Evolutionary conservation across 30 jellyfish, hydroid and myxozoan genomes (phyloP).

Genomic region (Cassiopea andromeda): DNA sequence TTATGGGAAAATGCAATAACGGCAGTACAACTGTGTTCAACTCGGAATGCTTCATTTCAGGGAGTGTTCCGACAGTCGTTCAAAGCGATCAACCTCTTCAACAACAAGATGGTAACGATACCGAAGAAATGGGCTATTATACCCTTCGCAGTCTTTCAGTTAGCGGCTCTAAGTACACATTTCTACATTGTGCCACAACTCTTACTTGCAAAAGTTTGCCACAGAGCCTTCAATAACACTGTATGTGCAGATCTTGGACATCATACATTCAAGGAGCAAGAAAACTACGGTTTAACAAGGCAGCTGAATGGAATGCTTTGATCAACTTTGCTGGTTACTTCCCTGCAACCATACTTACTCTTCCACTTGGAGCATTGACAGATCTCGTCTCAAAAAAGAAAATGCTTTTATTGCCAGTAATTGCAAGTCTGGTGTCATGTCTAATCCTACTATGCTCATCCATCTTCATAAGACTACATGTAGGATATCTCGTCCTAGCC

Average conservation of each 20-base stretch:
- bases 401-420: conserved; percentile 17
- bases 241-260: conserved; percentile 25
- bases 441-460: conserved; percentile 28
- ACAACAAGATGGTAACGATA: neutral
- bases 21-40: too few species aligned
- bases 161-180: conserved; percentile 13
- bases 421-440: conserved; percentile 24
- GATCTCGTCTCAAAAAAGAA: conserved; percentile 24
- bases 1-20: too few species aligned
- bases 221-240: neutral
- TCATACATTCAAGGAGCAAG: conserved; percentile 8
- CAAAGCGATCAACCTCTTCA: neutral
- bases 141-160: neutral
- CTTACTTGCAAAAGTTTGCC: conserved; percentile 28
- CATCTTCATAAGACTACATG: neutral
- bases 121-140: neutral
- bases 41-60: too few species aligned
- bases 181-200: conserved; percentile 38
- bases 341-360: conserved; percentile 37
- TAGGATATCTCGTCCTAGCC: conserved; percentile 31
- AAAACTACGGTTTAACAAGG: conserved; percentile 8
- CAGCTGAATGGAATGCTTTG: conserved; percentile 61
- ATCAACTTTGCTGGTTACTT: neutral
- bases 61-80: neutral
- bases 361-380: conserved; percentile 44